Percentiles rank a stretch among this genome's conserved stretches.
These are phyloP conservation scores for Leuciscus idus DNA, from an alignment of 2,113 vertebrate species.

Conservation along the genomic window DNA sequence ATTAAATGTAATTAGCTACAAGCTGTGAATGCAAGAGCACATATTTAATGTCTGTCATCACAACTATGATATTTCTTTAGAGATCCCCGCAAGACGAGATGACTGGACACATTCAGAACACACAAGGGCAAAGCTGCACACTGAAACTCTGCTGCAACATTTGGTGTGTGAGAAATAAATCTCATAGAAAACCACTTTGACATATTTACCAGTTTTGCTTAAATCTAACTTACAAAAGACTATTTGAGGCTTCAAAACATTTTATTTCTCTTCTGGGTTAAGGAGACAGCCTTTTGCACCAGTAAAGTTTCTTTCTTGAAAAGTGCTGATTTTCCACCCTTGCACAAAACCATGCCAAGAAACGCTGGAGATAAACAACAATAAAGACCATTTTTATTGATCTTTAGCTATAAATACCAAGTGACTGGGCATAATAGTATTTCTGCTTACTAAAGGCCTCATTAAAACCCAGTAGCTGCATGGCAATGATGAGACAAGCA, in stretches of 20 bases:
- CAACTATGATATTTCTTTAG: slow-evolving; percentile 21
- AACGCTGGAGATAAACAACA: background rate
- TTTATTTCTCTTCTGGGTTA: background rate
- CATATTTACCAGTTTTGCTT: background rate
- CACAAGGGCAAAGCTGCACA: background rate
- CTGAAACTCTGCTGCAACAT: background rate
- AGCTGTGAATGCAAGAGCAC: slow-evolving; percentile 18
- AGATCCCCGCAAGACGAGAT: background rate
- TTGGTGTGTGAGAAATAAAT: background rate
- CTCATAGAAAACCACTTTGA: background rate
- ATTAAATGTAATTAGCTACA: slow-evolving; percentile 39
- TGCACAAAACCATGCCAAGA: background rate
- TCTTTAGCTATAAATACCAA: slow-evolving; percentile 13
- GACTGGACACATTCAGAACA: background rate
- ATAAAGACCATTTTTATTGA: slow-evolving; percentile 6
- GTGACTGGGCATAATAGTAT: slow-evolving; percentile 12
- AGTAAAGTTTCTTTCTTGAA: background rate
- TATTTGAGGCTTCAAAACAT: background rate
- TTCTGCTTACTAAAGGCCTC: slow-evolving; percentile 15
- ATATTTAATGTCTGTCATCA: slow-evolving; percentile 35
- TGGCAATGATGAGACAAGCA: background rate
- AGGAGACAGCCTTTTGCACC: background rate
- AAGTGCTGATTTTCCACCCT: background rate
- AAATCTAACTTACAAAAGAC: background rate
- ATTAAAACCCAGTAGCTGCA: background rate